These are phyloP conservation scores for Pelusios castaneus DNA, from an alignment of 2,113 vertebrate species.

Conservation along the genomic window DNA sequence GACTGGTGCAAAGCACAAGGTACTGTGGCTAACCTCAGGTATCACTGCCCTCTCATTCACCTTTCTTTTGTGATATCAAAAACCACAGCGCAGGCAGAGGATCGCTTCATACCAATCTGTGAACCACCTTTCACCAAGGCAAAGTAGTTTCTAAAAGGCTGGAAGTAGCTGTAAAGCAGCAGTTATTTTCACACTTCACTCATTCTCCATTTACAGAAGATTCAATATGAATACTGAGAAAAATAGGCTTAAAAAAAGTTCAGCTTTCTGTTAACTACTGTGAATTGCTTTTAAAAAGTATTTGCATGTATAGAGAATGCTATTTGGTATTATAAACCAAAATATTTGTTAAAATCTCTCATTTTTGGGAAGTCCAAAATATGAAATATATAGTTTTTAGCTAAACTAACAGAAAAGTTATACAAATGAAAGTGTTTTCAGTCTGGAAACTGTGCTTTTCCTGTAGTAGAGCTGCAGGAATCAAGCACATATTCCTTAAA, in stretches of 20 bases:
- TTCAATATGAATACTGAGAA: neutral
- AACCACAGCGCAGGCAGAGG: neutral
- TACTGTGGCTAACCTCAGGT: constrained; percentile 51
- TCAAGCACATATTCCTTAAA: neutral
- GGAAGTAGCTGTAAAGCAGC: neutral
- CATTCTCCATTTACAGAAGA: neutral
- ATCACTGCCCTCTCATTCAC: constrained; percentile 25
- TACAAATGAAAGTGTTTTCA: neutral
- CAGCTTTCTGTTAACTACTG: neutral
- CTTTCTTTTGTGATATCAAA: constrained; percentile 1
- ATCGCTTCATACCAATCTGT: neutral
- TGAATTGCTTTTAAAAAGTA: neutral
- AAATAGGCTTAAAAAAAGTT: neutral
- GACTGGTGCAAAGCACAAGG: neutral
- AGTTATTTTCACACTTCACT: neutral
- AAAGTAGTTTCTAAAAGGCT: neutral
- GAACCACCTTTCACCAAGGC: neutral
- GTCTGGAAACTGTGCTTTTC: neutral
- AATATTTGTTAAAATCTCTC: neutral
- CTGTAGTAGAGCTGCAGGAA: neutral
- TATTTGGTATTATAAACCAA: neutral
- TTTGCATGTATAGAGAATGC: neutral
- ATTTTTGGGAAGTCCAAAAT: neutral
- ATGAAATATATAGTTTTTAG: neutral
- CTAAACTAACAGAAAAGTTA: neutral